These are phyloP conservation scores for Habroteleia sp. DNA, from an alignment of 2,888 invertebrate species.

Conservation along the genomic window DNA sequence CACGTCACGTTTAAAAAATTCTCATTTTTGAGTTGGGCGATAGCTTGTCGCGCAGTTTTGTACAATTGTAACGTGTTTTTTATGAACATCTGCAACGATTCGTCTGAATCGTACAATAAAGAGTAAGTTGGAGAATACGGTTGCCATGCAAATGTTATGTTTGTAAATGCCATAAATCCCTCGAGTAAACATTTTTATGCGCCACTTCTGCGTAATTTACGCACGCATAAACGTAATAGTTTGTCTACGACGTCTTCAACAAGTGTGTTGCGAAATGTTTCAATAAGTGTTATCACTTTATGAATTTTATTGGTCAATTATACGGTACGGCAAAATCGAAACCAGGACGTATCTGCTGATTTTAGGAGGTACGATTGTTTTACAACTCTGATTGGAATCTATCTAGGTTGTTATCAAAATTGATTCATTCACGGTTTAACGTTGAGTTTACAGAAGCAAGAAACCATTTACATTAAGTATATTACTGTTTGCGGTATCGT, in stretches of 20 bases:
- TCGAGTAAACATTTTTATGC: constrained; percentile 49
- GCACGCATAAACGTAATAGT: constrained; percentile 24
- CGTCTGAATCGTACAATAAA: constrained; percentile 40
- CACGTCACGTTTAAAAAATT: constrained; percentile 25
- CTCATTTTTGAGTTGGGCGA: constrained; percentile 30
- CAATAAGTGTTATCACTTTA: constrained; percentile 20
- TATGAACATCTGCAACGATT: constrained; percentile 29
- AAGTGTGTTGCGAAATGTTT: constrained; percentile 37
- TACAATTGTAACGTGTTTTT: constrained; percentile 26
- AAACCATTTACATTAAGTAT: constrained; percentile 44
- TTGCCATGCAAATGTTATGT: constrained; percentile 41
- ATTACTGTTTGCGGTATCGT: constrained; percentile 31
- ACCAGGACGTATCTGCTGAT: too few species aligned
- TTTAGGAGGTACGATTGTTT: constrained; percentile 8
- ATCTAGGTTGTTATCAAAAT: constrained; percentile 30
- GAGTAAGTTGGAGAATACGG: constrained; percentile 37
- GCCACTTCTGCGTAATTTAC: constrained; percentile 45
- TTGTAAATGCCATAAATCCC: constrained; percentile 48
- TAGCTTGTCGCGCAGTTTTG: constrained; percentile 36
- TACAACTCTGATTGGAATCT: constrained; percentile 1
- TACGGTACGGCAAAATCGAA: too few species aligned
- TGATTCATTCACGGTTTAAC: constrained; percentile 29
- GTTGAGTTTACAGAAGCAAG: constrained; percentile 36
- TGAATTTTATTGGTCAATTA: too few species aligned
- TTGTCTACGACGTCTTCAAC: constrained; percentile 37